A percentile compares a stretch with the other conserved stretches of the same genome.
These are phyloP conservation scores for Ladona fulva DNA, from an alignment of 1,140 invertebrate species.

Conservation along the genomic window DNA sequence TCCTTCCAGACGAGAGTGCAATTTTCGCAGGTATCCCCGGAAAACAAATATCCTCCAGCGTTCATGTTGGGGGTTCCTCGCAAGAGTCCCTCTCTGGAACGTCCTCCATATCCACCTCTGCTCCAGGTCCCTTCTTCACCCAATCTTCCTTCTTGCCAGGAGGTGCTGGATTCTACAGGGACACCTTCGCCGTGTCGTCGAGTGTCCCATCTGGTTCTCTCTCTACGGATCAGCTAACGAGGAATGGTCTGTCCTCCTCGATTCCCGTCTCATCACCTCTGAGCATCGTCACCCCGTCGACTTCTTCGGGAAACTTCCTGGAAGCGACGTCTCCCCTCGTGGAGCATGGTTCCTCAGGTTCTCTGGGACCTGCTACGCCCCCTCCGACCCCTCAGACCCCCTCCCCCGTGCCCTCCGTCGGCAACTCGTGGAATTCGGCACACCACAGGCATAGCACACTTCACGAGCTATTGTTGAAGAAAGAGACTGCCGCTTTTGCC, in stretches of 20 bases:
- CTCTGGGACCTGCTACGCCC: neutral
- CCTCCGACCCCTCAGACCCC: neutral
- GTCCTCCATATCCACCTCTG: constrained; percentile 16
- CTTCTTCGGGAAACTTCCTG: neutral
- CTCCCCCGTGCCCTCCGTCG: neutral
- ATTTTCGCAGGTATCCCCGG: constrained; percentile 28
- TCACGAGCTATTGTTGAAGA: constrained; percentile 58
- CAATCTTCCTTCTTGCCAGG: constrained; percentile 31
- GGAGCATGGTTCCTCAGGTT: neutral
- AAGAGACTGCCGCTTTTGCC: constrained; percentile 27
- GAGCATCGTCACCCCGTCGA: neutral
- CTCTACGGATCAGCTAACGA: constrained; percentile 32
- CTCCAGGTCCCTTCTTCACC: constrained; percentile 16
- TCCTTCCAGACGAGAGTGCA: constrained; percentile 59
- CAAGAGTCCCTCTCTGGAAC: constrained; percentile 17
- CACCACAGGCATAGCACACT: constrained; percentile 38
- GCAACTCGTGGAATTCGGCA: neutral
- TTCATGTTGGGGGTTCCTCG: constrained; percentile 23
- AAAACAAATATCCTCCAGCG: constrained; percentile 24
- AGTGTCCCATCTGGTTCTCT: constrained; percentile 34
- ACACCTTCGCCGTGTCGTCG: constrained; percentile 26
- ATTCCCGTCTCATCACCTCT: neutral
- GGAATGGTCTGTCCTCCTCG: neutral
- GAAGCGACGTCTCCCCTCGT: neutral
- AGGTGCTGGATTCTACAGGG: constrained; percentile 31